These are phyloP conservation scores for Papilio gigon DNA, from an alignment of 2,888 invertebrate species.

Conservation along the genomic window DNA sequence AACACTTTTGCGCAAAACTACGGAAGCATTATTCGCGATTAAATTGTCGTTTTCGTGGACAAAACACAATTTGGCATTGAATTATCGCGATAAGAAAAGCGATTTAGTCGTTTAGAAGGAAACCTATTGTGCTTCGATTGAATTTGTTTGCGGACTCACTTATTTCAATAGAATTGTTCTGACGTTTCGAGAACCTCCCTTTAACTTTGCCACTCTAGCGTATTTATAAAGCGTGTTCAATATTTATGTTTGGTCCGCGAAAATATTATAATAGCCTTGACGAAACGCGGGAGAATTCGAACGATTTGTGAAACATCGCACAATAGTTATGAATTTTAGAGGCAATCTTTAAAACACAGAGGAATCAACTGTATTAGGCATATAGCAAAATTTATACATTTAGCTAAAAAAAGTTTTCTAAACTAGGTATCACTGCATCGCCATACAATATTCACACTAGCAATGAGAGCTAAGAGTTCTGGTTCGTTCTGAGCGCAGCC, in stretches of 20 bases:
- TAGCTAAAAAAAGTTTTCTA: too few species aligned
- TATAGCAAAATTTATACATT: too few species aligned
- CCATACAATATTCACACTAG: slow-evolving; percentile 3
- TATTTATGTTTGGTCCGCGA: slow-evolving; percentile 14
- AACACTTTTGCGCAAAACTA: slow-evolving; percentile 69
- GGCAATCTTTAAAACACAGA: too few species aligned
- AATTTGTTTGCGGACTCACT: slow-evolving; percentile 39
- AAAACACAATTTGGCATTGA: slow-evolving; percentile 52
- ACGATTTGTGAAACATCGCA: neutral
- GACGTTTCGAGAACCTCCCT: slow-evolving; percentile 32
- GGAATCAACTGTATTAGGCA: too few species aligned
- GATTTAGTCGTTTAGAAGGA: slow-evolving; percentile 37
- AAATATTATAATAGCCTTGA: slow-evolving; percentile 23
- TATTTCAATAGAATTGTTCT: slow-evolving; percentile 40
- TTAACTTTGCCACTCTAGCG: slow-evolving; percentile 26
- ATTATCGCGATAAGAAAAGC: slow-evolving; percentile 49
- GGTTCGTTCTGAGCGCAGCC: slow-evolving; percentile 25
- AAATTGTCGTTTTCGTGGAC: slow-evolving; percentile 53
- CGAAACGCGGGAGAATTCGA: neutral
- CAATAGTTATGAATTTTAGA: neutral
- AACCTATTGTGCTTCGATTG: slow-evolving; percentile 39
- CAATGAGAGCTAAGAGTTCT: too few species aligned
- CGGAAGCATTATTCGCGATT: slow-evolving; percentile 56
- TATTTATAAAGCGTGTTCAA: slow-evolving; percentile 28
- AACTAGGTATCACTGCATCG: too few species aligned